These are phyloP conservation scores for Phoebastria nigripes DNA, from an alignment of 2,797 vertebrate species.

Conservation along the genomic window DNA sequence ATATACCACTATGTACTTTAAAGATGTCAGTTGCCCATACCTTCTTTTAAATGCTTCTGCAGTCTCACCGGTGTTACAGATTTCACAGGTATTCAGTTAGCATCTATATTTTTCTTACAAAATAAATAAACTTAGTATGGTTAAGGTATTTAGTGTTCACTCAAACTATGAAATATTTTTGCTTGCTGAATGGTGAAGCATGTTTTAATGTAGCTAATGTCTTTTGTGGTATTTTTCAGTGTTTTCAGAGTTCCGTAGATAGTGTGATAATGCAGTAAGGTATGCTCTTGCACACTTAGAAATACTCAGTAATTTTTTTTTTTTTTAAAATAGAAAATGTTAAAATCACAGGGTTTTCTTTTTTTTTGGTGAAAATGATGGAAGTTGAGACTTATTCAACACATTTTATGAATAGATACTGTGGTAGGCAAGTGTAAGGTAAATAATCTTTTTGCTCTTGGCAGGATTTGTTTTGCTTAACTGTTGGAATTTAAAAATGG, in stretches of 20 bases:
- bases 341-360: background rate
- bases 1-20: background rate
- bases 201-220: background rate
- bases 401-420: background rate
- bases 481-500: background rate
- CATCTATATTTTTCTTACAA: background rate
- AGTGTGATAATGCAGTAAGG: background rate
- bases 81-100: background rate
- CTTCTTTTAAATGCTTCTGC: background rate
- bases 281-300: background rate
- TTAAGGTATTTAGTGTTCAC: background rate
- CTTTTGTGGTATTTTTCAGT: background rate
- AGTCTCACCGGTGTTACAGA: fast-evolving
- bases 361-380: background rate
- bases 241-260: background rate
- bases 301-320: background rate
- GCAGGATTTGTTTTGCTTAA: constrained; percentile 1
- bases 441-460: background rate
- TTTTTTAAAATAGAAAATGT: background rate
- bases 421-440: background rate
- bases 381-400: background rate
- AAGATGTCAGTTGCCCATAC: background rate
- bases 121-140: background rate
- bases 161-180: background rate
- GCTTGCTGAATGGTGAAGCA: background rate